A percentile compares a stretch with the other conserved stretches of the same genome.
These are phyloP conservation scores for Cotesia chilonis DNA, from an alignment of 1,140 invertebrate species.

Conservation along the genomic window DNA sequence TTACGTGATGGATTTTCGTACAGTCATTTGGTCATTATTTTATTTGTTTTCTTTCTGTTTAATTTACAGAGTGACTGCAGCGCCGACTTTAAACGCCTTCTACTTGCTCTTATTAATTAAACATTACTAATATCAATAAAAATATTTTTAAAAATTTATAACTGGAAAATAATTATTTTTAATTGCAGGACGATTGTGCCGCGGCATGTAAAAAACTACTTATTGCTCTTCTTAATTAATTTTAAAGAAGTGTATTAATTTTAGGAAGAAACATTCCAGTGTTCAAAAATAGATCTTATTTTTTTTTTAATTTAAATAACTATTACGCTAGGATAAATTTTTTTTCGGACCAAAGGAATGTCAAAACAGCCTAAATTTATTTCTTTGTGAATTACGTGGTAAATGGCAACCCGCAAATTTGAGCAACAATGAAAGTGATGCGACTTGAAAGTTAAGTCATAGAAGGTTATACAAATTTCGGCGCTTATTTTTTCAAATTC, in stretches of 20 bases:
- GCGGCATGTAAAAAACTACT: constrained; percentile 37
- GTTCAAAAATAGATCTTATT: background rate
- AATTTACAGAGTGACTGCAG: constrained; percentile 63
- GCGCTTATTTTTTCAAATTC: constrained; percentile 42
- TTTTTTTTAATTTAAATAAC: background rate
- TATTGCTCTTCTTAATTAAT: constrained; percentile 30
- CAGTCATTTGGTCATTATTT: background rate
- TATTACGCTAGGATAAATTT: too few relatives aligned
- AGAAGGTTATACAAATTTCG: constrained; percentile 50
- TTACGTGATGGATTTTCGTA: constrained; percentile 20
- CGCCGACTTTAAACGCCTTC: constrained; percentile 70
- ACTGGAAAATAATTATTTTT: background rate
- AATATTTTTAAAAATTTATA: constrained; percentile 12
- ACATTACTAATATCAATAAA: background rate
- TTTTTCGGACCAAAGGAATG: constrained; percentile 9
- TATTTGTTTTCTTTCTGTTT: constrained; percentile 44
- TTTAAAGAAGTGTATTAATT: background rate
- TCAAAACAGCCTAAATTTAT: constrained; percentile 47
- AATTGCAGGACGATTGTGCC: constrained; percentile 31
- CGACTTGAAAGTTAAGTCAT: constrained; percentile 46
- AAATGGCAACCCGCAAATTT: constrained; percentile 41
- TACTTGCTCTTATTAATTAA: constrained; percentile 67
- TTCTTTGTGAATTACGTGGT: constrained; percentile 32
- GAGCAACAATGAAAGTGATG: constrained; percentile 48
- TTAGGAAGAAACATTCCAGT: constrained; percentile 1